These are phyloP conservation scores for Muscicapa striata DNA, from an alignment of 2,797 vertebrate species.

Conservation along the genomic window DNA sequence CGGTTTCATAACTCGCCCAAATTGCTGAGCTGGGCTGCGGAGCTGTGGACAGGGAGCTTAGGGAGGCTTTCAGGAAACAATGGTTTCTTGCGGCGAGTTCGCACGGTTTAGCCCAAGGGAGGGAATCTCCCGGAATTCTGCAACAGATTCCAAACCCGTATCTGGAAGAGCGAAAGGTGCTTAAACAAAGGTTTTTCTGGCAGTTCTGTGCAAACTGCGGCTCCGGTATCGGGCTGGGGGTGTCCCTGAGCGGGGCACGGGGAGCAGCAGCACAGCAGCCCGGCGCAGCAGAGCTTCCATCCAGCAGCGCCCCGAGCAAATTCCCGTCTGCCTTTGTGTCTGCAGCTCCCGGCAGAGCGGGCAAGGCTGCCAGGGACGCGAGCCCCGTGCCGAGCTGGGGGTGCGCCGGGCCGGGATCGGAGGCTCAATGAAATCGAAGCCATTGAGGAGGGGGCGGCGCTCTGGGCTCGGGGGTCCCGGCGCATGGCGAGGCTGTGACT, in stretches of 20 bases:
- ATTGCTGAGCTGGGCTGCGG: conserved; percentile 24
- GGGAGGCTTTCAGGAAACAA: conserved; percentile 31
- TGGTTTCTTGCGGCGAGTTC: not conserved
- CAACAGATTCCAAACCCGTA: not conserved
- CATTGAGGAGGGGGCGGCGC: accelerated
- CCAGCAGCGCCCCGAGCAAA: not conserved
- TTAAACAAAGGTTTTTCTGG: not conserved
- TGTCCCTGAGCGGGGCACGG: not conserved
- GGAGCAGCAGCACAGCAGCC: not conserved
- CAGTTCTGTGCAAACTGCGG: not conserved
- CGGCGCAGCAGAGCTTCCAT: not conserved
- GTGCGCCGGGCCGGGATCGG: accelerated
- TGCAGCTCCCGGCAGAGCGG: not conserved
- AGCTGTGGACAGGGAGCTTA: not conserved
- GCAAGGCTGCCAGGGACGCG: not conserved
- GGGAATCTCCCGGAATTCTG: not conserved
- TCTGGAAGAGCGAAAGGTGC: not conserved
- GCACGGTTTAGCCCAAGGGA: not conserved
- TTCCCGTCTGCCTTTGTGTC: conserved; percentile 36
- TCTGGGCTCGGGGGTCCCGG: not conserved
- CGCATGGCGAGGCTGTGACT: conserved; percentile 62
- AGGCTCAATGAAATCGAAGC: accelerated
- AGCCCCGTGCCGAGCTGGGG: accelerated
- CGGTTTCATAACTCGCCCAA: conserved; percentile 42
- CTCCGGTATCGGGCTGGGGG: not conserved